Base-by-base conservation (phyloP, 1,140 invertebrate genomes). In the Aphaenogaster rudis region DNA sequence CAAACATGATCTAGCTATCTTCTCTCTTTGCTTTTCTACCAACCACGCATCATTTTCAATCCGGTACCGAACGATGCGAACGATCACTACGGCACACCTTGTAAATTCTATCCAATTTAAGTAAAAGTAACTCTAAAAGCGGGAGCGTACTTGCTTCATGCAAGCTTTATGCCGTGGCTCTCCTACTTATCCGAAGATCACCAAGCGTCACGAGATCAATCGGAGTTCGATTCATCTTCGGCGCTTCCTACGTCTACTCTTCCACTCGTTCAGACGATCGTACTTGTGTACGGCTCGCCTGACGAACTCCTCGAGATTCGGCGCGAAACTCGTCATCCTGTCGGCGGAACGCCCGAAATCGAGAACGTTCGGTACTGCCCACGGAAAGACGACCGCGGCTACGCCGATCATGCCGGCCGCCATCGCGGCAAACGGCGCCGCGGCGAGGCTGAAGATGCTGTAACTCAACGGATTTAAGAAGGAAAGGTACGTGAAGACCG, bases 381-480 rank as follows among this genome's bases (percentile, higher is more conserved):
- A 95, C 0, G 95, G 95, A 52, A 95, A 95, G 7, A 95, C 39
- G 67, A 95, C 93, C 0, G 94, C 93, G 0, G 93, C 92, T 0
- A 95, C 87, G 4, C 95, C 95, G 5, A 95, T 69, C 9, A 95
- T 45, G 0, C 95, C 94, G n/a, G 95, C 95, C 0, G 95, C 94
- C 15, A 95, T 91, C 3, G 94, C 95, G 3, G 94, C 94, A 45
- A 95, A 95, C 0, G 95, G 95, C 0, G 95, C 94, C 2, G 94
- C 92, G 4, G 94, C 91, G 45, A 95, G 69, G 39, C 94, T 94
- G 74, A 95, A 94, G 36, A 95, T 91, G 0, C 94, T 92, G 48
- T 95, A 95, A 88, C 94, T 94, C 17, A 95, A 59, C 0, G 95
- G 95, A 90, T 95, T 95, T 1, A 95, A 54, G 15, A 94, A 93